Evolutionary conservation across 2,888 invertebrate genomes (phyloP).

Genomic region (Meliscaeva auricollis): DNA sequence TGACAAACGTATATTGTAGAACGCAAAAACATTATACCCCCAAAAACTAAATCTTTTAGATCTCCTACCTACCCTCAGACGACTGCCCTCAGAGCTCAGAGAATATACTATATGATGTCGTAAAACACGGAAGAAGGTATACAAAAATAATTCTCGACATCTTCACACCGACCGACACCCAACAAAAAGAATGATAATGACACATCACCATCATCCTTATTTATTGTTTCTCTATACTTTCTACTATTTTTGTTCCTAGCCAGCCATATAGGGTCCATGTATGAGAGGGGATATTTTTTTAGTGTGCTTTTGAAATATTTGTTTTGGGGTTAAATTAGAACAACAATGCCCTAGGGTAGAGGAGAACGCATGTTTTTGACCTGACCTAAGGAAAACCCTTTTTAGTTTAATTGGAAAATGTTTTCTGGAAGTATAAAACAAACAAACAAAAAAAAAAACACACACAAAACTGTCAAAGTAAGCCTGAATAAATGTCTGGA

Average conservation of each 20-base stretch:
- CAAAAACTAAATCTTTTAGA: slow-evolving; percentile 16
- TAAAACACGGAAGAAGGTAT: slow-evolving; percentile 21
- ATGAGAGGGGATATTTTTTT: background rate
- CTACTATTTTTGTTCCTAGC: background rate
- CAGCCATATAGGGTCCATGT: background rate
- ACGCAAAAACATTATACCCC: slow-evolving; percentile 3
- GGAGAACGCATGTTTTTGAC: slow-evolving; percentile 70
- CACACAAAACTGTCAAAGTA: slow-evolving; percentile 5
- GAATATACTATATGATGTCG: background rate
- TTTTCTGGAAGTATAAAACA: slow-evolving; percentile 15
- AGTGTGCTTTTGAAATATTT: slow-evolving; percentile 34
- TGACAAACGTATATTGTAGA: slow-evolving; percentile 33
- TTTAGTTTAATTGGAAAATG: slow-evolving; percentile 60
- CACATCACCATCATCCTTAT: slow-evolving; percentile 46
- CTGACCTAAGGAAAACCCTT: slow-evolving; percentile 66
- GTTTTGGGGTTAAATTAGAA: slow-evolving; percentile 67
- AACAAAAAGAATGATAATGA: slow-evolving; percentile 56
- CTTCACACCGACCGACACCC: slow-evolving; percentile 3
- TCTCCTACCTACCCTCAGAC: background rate
- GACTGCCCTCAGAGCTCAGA: too few relatives aligned
- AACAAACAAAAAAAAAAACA: background rate
- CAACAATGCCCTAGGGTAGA: slow-evolving; percentile 58
- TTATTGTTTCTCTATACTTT: slow-evolving; percentile 37
- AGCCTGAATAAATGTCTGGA: slow-evolving; percentile 30
- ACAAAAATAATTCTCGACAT: slow-evolving; percentile 21